These are phyloP conservation scores for Somateria mollissima DNA, from an alignment of 2,797 vertebrate species.

Conservation along the genomic window DNA sequence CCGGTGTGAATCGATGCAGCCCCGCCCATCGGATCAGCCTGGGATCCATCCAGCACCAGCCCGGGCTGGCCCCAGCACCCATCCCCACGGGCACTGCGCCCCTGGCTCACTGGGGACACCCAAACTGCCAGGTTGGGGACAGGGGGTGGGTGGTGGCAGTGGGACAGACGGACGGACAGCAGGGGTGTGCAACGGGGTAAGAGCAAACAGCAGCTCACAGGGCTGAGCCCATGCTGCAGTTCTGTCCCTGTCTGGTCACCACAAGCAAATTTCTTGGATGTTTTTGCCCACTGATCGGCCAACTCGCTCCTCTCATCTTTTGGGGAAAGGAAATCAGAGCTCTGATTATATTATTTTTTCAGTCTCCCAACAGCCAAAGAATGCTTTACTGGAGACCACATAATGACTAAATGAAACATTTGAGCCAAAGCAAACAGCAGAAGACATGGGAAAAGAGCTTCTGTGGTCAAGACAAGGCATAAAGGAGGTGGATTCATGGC, in stretches of 20 bases:
- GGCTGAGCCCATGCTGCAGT: neutral
- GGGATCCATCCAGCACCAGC: neutral
- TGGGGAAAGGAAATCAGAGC: neutral
- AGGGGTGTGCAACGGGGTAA: neutral
- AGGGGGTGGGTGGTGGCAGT: neutral
- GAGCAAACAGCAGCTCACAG: neutral
- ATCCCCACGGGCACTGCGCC: neutral
- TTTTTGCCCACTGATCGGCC: neutral
- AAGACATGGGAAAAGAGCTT: constrained; percentile 4
- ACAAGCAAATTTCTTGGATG: neutral
- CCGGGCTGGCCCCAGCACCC: neutral
- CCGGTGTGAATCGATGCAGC: neutral
- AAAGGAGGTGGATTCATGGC: neutral
- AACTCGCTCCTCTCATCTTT: neutral
- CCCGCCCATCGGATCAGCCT: neutral
- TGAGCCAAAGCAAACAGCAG: constrained; percentile 15
- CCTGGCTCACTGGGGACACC: fast-evolving
- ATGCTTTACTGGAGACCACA: neutral
- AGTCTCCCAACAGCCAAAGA: neutral
- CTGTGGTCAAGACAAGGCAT: neutral
- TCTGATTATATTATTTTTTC: neutral
- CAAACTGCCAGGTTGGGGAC: neutral
- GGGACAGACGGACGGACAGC: neutral
- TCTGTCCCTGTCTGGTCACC: neutral
- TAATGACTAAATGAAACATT: neutral